Base-by-base conservation (phyloP, 2,113 vertebrate species). In the Nicator chloris region DNA sequence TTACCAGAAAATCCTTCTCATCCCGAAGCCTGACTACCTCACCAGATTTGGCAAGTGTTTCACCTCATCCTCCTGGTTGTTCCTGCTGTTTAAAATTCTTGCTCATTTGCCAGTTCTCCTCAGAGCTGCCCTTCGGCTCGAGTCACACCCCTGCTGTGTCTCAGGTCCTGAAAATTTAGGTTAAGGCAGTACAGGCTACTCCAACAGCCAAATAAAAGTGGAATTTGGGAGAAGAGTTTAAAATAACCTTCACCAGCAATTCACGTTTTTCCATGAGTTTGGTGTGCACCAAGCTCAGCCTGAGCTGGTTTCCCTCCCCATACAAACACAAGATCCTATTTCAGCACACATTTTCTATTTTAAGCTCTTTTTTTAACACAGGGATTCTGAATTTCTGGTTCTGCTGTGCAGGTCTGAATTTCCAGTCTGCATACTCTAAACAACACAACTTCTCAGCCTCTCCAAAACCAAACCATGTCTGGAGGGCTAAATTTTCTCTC, bases 21-120 rank as follows among this genome's bases (percentile, higher is more conserved):
- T 99, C 31, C 98, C 98, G 1, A 98, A 98, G 37, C 99, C 98
- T 15, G 98, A 99, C 97, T 99, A 99, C 11, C 96, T 97, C 3
- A 98, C 99, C 21, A 97, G 99, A 97, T 97, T 97, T 3, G 98
- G 98, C 96, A 97, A 98, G 98, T 98, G 83, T 71, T 76, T 26
- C 18, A 6, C 7, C 6, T 11, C 7, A 4, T 6, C 14, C 24
- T 20, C 3, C 1, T 13, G 8, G 6, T 15, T 11, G 12, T 23
- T 54, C 4, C 28, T 37, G 0, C 37, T 54, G 16, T 7, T 35
- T 13, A 1, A 57, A 66, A 35, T 49, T 12, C 13, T 0, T 37
- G 7, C 1, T 51, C 17, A 3, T 35, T 37, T 7, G 15, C 44
- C 33, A 3, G 7, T 54, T 53, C 5, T 27, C 24, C 20, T 76